Evolutionary conservation across 2,797 vertebrate species (phyloP).

Genomic region (Lemur catta): DNA sequence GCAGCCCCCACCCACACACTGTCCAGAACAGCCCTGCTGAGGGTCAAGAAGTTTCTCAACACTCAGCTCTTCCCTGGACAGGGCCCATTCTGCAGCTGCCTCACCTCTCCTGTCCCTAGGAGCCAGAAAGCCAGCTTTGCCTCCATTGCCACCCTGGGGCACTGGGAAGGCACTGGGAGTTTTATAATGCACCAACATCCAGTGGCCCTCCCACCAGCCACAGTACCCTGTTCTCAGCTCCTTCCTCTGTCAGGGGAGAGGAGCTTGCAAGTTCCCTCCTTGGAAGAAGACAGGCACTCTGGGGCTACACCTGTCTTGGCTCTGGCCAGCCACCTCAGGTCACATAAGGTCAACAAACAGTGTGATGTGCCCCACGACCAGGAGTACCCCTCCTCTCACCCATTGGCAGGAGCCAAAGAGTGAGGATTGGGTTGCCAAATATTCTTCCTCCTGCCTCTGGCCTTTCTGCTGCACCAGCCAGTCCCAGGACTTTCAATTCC

Average conservation of each 20-base stretch:
- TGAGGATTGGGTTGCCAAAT: neutral
- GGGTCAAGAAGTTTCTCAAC: constrained; percentile 60
- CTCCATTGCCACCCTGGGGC: neutral
- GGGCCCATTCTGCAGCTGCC: neutral
- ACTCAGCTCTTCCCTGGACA: neutral
- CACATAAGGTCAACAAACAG: constrained; percentile 64
- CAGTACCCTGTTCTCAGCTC: neutral
- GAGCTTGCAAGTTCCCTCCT: neutral
- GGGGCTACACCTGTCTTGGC: neutral
- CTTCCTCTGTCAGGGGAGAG: neutral
- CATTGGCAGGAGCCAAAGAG: neutral
- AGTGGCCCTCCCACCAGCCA: constrained; percentile 24
- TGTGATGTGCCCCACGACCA: neutral
- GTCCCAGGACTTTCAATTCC: neutral
- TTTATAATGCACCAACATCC: constrained; percentile 37
- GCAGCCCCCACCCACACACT: neutral
- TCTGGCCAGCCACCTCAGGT: constrained; percentile 43
- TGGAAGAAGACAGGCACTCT: constrained; percentile 4
- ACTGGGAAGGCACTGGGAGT: constrained; percentile 36
- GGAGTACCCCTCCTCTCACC: neutral
- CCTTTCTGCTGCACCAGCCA: neutral
- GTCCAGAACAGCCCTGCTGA: constrained; percentile 13
- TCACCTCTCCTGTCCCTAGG: neutral
- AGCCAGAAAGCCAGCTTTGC: constrained; percentile 44
- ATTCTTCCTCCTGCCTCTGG: neutral